Base-by-base conservation (phyloP, 2,797 vertebrate species). In the Neopelma chrysocephalum region DNA sequence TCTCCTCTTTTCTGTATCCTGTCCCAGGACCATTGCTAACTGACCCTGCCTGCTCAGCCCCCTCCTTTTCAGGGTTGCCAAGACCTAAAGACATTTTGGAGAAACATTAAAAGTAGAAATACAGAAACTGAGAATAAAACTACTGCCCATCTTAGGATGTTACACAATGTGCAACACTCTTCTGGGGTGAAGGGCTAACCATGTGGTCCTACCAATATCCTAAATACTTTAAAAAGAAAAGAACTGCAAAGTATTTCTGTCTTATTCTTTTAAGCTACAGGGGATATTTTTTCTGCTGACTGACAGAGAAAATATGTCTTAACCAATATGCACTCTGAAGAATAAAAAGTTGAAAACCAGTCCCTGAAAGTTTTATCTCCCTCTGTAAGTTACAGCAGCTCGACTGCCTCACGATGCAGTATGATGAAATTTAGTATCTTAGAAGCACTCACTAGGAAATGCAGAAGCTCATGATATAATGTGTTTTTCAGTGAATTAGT, bases 11-110 rank as follows among this genome's bases (percentile, higher is more conserved):
- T 10, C 31, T 69, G 14, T 14, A 4, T 45, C 47, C 45, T 45
- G 0, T 21, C 29, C 32, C 2, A 0, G 11, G 25, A 34, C 36
- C 15, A 5, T 22, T 5, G 5, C 9, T 43, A 18, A 26, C 14
- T 50, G 14, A 43, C 10, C 40, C 21, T 3, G 0, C 11, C 5
- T 0, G 0, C 71, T 60, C 0, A 0, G 1, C 7, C 18, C 12
- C 10, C 25, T 89, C n/a, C 27, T 58, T 43, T 87, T 51, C 38
- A 22, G 38, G 3, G 23, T 38, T 85, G 11, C 13, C 29, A 77
- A 61, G 42, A 26, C 17, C 31, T 53, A 9, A 68, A 40, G 27
- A 71, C 47, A 15, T 72, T 57, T 75, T 47, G 7, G 15, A 85
- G n/a, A 48, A 79, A 48, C 22, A 27, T 20, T 56, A 53, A 57